These are phyloP conservation scores for Sitophilus oryzae DNA, from an alignment of 1,140 invertebrate genomes.

Conservation along the genomic window DNA sequence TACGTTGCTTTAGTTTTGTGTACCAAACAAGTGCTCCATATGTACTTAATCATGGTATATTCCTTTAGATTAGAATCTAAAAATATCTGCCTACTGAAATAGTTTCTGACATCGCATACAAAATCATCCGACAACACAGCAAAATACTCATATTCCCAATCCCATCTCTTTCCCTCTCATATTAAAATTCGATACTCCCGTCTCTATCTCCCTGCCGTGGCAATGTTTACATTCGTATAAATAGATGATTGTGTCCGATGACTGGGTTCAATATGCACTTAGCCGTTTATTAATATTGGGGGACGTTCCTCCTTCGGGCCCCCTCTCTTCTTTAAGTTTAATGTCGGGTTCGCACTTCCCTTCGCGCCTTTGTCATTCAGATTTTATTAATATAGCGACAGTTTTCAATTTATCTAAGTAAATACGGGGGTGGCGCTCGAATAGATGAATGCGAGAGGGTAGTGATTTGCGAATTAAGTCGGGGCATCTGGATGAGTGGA, in stretches of 20 bases:
- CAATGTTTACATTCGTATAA: conserved; percentile 25
- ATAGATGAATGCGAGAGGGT: conserved; percentile 20
- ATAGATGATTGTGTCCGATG: conserved; percentile 23
- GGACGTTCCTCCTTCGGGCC: conserved; percentile 22
- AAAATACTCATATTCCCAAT: too few relatives aligned
- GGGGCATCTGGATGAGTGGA: conserved; percentile 12
- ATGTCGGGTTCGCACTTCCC: conserved; percentile 22
- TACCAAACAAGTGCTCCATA: too few relatives aligned
- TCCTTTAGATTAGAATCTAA: too few relatives aligned
- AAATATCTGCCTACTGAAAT: too few relatives aligned
- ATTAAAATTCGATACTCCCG: too few relatives aligned
- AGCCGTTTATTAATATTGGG: conserved; percentile 26
- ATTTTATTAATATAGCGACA: conserved; percentile 26
- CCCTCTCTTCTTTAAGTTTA: too few relatives aligned
- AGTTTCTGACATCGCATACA: too few relatives aligned
- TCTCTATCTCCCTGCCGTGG: too few relatives aligned
- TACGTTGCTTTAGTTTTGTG: too few relatives aligned
- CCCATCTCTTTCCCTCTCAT: too few relatives aligned
- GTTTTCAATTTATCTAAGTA: conserved; percentile 27
- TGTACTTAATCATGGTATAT: too few relatives aligned
- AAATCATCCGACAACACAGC: too few relatives aligned
- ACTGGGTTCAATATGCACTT: conserved; percentile 22
- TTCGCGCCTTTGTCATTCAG: conserved; percentile 22
- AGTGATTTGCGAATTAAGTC: conserved; percentile 22
- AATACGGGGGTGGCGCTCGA: conserved; percentile 18